Evolutionary conservation across 2,113 vertebrate species (phyloP), one percentile per base, ranked within the genome.

Genomic region (Dromaius novaehollandiae): DNA sequence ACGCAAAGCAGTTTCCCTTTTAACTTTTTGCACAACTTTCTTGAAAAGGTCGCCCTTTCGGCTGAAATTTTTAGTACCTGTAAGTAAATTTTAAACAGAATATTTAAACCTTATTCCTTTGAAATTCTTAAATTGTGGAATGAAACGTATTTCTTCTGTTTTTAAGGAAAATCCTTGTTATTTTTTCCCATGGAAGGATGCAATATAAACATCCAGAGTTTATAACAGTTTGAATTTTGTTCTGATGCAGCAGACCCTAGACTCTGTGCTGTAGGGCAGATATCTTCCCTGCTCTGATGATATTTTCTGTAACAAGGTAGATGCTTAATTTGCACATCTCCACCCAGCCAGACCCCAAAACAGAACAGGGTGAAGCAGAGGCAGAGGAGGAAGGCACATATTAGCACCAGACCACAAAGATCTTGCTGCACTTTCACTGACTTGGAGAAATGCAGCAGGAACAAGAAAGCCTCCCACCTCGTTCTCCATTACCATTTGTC

Each of bases 1-100:
- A 34, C 80, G 81, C 66, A 88, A 88, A 94, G 53, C 55, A 73
- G 24, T 77, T 96, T 95, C 12, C 25, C 28, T 89, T 93, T 90
- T 74, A 93, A 93, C 40, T 92, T 94, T 61, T 73, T 34, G 25
- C 19, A 34, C 44, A 61, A 74, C 50, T 89, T 89, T 87, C 56
- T 60, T 74, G 70, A 58, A 89, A 95, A 88, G 53, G 24, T 82
- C 38, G 69, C 84, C 44, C 38, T 93, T 89, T 79, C 9, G 53
- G 34, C 38, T 94, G 71, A 70, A 91, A 58, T 80, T 80, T 82
- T 36, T 66, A 28, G 7, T 70, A 17, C 9, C 26, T 70, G 3
- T 77, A 89, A 82, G 70, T 53, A 82, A 51, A 73, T 76, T 69
- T 70, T 85, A 61, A 76, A 84, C 14, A 56, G 16, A 40, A 89